Conservation (phyloP, 2,888 invertebrate species). For the Sphaerophoria rueppellii region DNA sequence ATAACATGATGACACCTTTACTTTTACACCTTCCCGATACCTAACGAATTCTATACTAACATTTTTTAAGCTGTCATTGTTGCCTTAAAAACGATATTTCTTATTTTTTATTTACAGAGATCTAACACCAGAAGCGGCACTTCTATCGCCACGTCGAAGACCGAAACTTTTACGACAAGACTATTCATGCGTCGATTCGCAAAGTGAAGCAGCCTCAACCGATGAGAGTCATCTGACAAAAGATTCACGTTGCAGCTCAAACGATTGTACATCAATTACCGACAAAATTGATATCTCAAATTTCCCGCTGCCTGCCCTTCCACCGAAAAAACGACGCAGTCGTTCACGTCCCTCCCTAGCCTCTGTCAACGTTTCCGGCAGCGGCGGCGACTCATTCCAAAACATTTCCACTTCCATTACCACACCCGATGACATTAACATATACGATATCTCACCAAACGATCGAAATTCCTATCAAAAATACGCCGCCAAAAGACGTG, state of each 20-base stretch:
- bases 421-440: slow-evolving; percentile 61
- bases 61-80: no score
- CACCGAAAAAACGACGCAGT: slow-evolving; percentile 80
- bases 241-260: slow-evolving; percentile 80
- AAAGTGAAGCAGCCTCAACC: slow-evolving; percentile 80
- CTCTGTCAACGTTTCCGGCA: slow-evolving; percentile 31
- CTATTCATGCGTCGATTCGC: slow-evolving; percentile 77
- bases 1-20: no score
- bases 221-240: slow-evolving; percentile 80
- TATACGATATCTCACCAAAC: slow-evolving; percentile 51
- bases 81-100: background rate
- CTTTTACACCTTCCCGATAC: no score
- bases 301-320: slow-evolving; percentile 81
- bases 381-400: slow-evolving; percentile 18
- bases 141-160: slow-evolving; percentile 32
- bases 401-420: slow-evolving; percentile 51
- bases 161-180: slow-evolving; percentile 77
- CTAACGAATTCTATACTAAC: no score
- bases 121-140: slow-evolving; percentile 32
- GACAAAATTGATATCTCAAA: slow-evolving; percentile 81
- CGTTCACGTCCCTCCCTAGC: slow-evolving; percentile 78
- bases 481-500: slow-evolving; percentile 80
- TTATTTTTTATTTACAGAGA: slow-evolving; percentile 57
- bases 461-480: slow-evolving; percentile 68
- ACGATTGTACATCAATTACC: slow-evolving; percentile 80